Base-by-base conservation (phyloP, 2,888 invertebrate genomes). In the Cataglyphis altisquamis region DNA sequence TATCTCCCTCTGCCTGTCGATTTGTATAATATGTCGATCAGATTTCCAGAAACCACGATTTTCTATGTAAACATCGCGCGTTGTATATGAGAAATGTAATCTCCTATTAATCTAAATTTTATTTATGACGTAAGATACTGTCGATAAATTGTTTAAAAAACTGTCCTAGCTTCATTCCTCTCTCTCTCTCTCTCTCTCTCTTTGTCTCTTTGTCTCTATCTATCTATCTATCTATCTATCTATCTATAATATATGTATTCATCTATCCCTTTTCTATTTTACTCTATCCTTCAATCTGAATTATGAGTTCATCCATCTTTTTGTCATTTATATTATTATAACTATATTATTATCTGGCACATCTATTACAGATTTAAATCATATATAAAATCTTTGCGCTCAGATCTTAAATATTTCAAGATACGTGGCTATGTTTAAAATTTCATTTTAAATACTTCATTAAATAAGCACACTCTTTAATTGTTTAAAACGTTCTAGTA, bases 11-110 rank as follows among this genome's bases (percentile, higher is more conserved):
- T 25, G 32, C 36, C 48, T n/a, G n/a, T 63, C 12, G 29, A 52
- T 63, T 25, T 82, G 48, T 52, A 39, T 52, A 60, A 72, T 25
- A 18, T 41, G 55, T 72, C 67, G 41, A 68, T 66, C n/a, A 29
- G 15, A 67, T 60, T 32, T 60, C 29, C 45, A 25, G 25, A 63
- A 84, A 68, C 41, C n/a, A 25, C 77, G 70, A 78, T 84, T 84
- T 77, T 77, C 66, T 77, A 29, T 70, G 57, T 60, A 80, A 80
- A 70, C 45, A 48, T 80, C 45, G 25, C 32, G n/a, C 12, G 9
- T 15, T 55, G 25, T 39, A 57, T 57, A 77, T 25, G n/a, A 41
- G 36, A 5, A 21, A 60, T 60, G 25, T 60, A 80, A 70, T 8
- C 63, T 64, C 41, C 39, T 70, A 70, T 70, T 72, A 72, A 3